phyloP scores from a whole-genome alignment of 1,140 invertebrate genomes.

The Drepana arcuata region DNA sequence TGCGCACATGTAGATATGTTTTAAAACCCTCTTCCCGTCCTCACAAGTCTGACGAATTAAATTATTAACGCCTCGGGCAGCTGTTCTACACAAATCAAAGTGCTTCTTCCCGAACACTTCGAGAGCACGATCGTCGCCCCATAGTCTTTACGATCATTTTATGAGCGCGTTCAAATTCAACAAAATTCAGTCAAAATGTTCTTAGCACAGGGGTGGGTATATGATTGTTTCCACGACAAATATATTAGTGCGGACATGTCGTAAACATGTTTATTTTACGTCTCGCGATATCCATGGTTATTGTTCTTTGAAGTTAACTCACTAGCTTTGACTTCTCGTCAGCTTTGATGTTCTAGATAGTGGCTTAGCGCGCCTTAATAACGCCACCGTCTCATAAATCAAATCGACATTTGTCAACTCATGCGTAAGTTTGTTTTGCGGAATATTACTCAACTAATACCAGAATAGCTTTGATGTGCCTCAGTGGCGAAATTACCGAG shows the following conservation, averaged over 20 bases:
- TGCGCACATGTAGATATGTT: conserved; percentile 32
- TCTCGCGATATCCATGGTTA: conserved; percentile 32
- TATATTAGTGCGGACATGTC: conserved; percentile 47
- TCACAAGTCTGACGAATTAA: conserved; percentile 68
- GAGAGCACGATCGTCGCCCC: conserved; percentile 28
- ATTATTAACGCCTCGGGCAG: conserved; percentile 66
- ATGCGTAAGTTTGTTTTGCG: conserved; percentile 17
- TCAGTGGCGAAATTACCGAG: conserved; percentile 27
- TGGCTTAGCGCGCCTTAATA: conserved; percentile 8
- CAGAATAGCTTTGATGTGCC: conserved; percentile 31
- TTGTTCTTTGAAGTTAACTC: conserved; percentile 47
- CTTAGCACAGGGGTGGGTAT: conserved; percentile 16
- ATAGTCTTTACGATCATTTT: conserved; percentile 58
- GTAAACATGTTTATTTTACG: conserved; percentile 41
- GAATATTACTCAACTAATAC: conserved; percentile 21
- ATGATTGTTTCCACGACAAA: conserved; percentile 53
- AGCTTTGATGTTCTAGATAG: conserved; percentile 37
- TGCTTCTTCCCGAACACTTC: conserved; percentile 34
- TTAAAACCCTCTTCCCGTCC: conserved; percentile 53
- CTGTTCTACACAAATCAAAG: conserved; percentile 68
- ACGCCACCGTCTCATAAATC: conserved; percentile 17
- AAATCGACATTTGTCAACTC: conserved; percentile 14
- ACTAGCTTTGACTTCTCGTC: conserved; percentile 13
- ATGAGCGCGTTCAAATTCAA: conserved; percentile 58
- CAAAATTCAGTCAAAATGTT: conserved; percentile 36